These are phyloP conservation scores for Leptinotarsa haldemani DNA, from an alignment of 2,888 invertebrate species.

Conservation along the genomic window DNA sequence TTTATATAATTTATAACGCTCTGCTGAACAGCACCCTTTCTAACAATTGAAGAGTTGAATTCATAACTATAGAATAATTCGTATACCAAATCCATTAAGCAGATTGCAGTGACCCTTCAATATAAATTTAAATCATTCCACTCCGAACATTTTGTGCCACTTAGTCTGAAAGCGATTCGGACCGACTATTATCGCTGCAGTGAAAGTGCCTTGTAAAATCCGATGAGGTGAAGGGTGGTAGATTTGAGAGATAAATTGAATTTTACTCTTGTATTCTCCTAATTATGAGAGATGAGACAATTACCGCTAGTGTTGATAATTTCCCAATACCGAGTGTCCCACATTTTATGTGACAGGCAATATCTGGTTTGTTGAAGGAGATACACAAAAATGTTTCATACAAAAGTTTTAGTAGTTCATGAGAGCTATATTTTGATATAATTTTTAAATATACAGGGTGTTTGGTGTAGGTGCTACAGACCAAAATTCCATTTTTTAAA, in stretches of 20 bases:
- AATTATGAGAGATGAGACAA: too few species aligned
- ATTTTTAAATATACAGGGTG: too few species aligned
- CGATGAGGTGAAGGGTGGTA: background rate
- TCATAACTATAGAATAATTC: slow-evolving; percentile 49
- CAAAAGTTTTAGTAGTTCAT: too few species aligned
- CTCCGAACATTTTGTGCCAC: slow-evolving; percentile 28
- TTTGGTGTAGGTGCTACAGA: too few species aligned
- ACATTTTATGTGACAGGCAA: too few species aligned
- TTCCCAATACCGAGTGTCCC: too few species aligned
- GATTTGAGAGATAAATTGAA: background rate
- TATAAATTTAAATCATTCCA: slow-evolving; percentile 30
- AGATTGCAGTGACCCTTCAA: slow-evolving; percentile 37
- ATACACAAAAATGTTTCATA: too few species aligned
- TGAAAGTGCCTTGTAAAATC: slow-evolving; percentile 6
- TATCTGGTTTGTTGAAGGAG: too few species aligned
- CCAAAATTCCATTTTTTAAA: too few species aligned
- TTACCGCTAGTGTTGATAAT: too few species aligned
- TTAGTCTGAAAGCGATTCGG: background rate
- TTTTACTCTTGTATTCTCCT: background rate
- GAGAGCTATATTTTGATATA: too few species aligned
- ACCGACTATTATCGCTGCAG: slow-evolving; percentile 5
- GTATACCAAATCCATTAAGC: slow-evolving; percentile 40
- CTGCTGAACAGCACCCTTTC: slow-evolving; percentile 41
- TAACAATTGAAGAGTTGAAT: slow-evolving; percentile 47
- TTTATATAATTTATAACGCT: slow-evolving; percentile 29